Percentiles rank a stretch among this genome's conserved stretches.
These are phyloP conservation scores for Austrolebias charrua DNA, from an alignment of 2,797 vertebrate species.

Conservation along the genomic window DNA sequence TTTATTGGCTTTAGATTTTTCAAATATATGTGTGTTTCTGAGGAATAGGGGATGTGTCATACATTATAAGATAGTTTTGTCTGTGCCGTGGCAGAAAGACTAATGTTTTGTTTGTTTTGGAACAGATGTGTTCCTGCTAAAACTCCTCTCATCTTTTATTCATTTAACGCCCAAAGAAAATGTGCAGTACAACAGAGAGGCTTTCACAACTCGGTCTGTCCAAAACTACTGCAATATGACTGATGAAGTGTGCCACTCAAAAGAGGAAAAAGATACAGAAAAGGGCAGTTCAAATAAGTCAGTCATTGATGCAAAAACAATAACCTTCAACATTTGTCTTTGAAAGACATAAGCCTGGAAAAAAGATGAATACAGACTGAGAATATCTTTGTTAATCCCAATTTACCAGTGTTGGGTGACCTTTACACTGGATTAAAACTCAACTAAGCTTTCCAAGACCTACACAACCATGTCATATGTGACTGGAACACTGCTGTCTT, in stretches of 20 bases:
- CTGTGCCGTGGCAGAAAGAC: slow-evolving; percentile 30
- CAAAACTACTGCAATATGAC: slow-evolving; percentile 12
- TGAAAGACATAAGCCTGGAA: background rate
- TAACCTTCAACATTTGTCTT: background rate
- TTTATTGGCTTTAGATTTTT: background rate
- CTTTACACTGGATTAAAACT: too few species aligned
- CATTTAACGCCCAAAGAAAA: slow-evolving; percentile 44
- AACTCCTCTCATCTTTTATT: slow-evolving; percentile 66
- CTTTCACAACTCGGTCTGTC: slow-evolving; percentile 16
- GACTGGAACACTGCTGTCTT: too few species aligned
- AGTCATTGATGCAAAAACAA: background rate
- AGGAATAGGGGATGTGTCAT: slow-evolving; percentile 23
- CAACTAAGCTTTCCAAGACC: too few species aligned
- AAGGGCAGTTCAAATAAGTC: background rate
- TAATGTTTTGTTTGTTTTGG: slow-evolving; percentile 62
- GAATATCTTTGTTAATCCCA: background rate
- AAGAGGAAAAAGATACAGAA: background rate
- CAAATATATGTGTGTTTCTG: slow-evolving; percentile 29
- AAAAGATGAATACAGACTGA: background rate
- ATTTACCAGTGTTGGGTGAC: background rate
- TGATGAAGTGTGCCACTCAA: slow-evolving; percentile 15
- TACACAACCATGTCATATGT: too few species aligned
- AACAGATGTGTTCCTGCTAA: slow-evolving; percentile 52
- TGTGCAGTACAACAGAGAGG: slow-evolving; percentile 8
- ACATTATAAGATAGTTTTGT: slow-evolving; percentile 25